These are phyloP conservation scores for Cyphomyrus discorhynchus DNA, from an alignment of 2,113 vertebrate species.

Conservation along the genomic window DNA sequence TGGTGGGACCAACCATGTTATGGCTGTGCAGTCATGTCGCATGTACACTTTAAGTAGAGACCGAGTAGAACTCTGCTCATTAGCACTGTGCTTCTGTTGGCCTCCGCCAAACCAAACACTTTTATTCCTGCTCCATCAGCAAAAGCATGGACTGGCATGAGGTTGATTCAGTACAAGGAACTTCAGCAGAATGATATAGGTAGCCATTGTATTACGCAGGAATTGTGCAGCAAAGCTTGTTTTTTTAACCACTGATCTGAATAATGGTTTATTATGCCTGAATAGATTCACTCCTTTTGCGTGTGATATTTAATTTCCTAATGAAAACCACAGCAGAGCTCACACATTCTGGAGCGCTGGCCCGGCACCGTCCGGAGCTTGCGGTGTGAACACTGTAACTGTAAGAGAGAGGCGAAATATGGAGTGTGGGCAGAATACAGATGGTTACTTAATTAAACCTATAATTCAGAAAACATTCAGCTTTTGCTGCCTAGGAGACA, in stretches of 20 bases:
- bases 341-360: background rate
- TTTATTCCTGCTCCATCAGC: background rate
- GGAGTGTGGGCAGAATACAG: background rate
- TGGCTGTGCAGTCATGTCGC: background rate
- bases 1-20: background rate
- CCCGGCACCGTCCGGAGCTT: background rate
- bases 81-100: background rate
- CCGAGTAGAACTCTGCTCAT: background rate
- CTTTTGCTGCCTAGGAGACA: background rate
- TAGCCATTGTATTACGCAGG: background rate
- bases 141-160: background rate
- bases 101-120: background rate
- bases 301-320: constrained; percentile 5
- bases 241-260: background rate
- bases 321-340: background rate
- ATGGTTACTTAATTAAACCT: constrained; percentile 17
- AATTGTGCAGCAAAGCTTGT: background rate
- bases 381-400: background rate
- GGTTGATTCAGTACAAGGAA: background rate
- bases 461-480: constrained; percentile 14
- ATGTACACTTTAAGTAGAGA: background rate
- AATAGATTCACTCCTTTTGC: background rate
- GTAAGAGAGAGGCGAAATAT: background rate
- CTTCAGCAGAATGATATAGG: background rate
- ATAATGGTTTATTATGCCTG: background rate